Percentiles rank a stretch among this genome's conserved stretches.
phyloP scores from a whole-genome alignment of 2,113 vertebrate species.

The Laticauda colubrina region DNA sequence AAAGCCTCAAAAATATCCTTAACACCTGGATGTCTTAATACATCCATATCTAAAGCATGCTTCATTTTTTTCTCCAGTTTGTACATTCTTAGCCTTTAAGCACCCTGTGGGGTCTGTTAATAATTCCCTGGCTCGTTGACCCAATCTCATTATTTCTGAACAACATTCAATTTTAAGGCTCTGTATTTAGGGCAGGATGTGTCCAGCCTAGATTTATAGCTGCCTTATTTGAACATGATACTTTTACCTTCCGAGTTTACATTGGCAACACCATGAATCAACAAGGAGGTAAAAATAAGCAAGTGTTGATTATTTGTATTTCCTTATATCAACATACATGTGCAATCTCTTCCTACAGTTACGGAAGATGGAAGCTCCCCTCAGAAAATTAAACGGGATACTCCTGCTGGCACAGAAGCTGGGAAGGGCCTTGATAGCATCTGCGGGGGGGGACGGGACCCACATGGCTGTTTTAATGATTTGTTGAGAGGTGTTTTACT shows the following conservation, averaged over 20 bases:
- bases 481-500: not conserved
- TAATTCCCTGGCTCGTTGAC: conserved; percentile 55
- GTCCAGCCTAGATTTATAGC: conserved; percentile 56
- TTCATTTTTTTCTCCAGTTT: not conserved
- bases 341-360: conserved; percentile 39
- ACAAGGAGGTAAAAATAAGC: conserved; percentile 68
- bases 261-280: conserved; percentile 53
- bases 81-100: not conserved
- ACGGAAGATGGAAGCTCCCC: conserved; percentile 44
- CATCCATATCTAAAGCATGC: conserved; percentile 18
- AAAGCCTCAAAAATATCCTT: not conserved
- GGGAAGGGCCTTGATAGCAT: conserved; percentile 55
- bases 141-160: conserved; percentile 54
- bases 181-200: conserved; percentile 72
- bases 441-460: not conserved
- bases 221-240: conserved; percentile 56
- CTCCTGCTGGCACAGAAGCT: conserved; percentile 39
- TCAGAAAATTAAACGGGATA: conserved; percentile 31
- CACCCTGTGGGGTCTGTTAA: conserved; percentile 14
- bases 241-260: conserved; percentile 60
- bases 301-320: conserved; percentile 60
- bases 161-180: conserved; percentile 39
- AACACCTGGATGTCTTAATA: conserved; percentile 2
- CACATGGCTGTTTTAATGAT: not conserved
- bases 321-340: conserved; percentile 41